These are phyloP conservation scores for Dryocosmus kuriphilus DNA, from an alignment of 2,888 invertebrate genomes.

Conservation along the genomic window DNA sequence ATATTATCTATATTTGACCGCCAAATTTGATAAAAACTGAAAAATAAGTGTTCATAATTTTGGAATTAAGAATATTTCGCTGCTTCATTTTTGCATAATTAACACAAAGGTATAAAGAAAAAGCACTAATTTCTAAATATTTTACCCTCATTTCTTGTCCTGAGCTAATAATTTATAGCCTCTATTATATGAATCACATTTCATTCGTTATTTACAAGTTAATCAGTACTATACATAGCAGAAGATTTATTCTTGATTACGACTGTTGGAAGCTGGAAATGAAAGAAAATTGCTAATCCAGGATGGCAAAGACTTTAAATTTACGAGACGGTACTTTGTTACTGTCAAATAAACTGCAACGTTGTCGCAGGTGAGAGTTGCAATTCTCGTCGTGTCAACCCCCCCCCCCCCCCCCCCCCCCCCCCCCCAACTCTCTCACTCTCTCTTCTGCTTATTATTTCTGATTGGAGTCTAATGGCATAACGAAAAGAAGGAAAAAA, in stretches of 20 bases:
- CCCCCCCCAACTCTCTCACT: background rate
- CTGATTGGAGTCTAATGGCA: background rate
- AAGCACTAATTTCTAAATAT: too few species aligned
- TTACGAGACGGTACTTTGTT: constrained; percentile 28
- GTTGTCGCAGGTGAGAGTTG: constrained; percentile 18
- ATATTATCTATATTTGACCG: constrained; percentile 3
- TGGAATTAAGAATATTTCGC: background rate
- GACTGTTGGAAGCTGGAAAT: constrained; percentile 10
- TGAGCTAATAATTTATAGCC: too few species aligned
- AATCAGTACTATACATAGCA: background rate
- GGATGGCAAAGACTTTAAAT: constrained; percentile 3
- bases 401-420: too few species aligned
- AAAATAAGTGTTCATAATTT: background rate
- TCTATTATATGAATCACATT: background rate
- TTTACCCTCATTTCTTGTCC: too few species aligned
- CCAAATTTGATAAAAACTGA: background rate
- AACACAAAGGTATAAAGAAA: background rate
- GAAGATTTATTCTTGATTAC: constrained; percentile 37
- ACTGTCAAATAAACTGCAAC: constrained; percentile 30
- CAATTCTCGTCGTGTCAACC: constrained; percentile 4
- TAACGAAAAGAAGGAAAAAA: too few species aligned
- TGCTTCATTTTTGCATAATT: constrained; percentile 16
- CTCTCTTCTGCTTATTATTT: constrained; percentile 11
- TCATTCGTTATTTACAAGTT: background rate
- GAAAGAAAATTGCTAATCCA: constrained; percentile 31